These are phyloP conservation scores for Malachius bipustulatus DNA, from an alignment of 2,888 invertebrate species.

Conservation along the genomic window DNA sequence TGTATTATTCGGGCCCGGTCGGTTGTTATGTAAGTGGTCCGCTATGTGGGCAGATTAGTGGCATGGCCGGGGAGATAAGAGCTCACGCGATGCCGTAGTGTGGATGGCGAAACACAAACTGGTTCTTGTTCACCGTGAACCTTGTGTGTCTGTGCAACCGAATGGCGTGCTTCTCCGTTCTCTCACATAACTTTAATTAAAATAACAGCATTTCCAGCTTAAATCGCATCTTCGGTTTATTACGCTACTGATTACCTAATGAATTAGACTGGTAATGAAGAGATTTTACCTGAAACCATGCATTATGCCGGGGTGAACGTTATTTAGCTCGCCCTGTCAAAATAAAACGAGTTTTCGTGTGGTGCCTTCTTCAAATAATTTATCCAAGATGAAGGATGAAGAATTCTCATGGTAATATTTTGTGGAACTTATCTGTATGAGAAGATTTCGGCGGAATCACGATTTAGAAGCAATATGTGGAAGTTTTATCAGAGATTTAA, in stretches of 20 bases:
- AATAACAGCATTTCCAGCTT: slow-evolving; percentile 8
- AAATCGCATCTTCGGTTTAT: not conserved
- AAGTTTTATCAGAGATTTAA: too few relatives aligned
- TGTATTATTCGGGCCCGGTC: slow-evolving; percentile 15
- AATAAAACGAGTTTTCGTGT: too few relatives aligned
- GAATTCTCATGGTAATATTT: too few relatives aligned
- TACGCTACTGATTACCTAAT: not conserved
- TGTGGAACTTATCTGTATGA: too few relatives aligned
- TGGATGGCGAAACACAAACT: slow-evolving; percentile 22
- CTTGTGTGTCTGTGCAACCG: slow-evolving; percentile 17
- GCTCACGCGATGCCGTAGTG: slow-evolving; percentile 21
- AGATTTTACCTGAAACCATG: too few relatives aligned
- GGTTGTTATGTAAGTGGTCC: slow-evolving; percentile 21
- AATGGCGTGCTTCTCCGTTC: slow-evolving; percentile 10
- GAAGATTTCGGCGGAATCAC: too few relatives aligned
- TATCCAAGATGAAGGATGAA: too few relatives aligned
- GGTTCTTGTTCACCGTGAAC: slow-evolving; percentile 28
- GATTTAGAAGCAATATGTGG: too few relatives aligned
- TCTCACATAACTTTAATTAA: slow-evolving; percentile 14
- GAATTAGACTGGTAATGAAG: too few relatives aligned
- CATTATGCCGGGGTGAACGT: too few relatives aligned
- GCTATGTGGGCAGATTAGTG: slow-evolving; percentile 26
- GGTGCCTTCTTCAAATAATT: too few relatives aligned
- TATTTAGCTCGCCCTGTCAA: too few relatives aligned
- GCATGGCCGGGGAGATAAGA: slow-evolving; percentile 14